A percentile compares a stretch with the other conserved stretches of the same genome.
phyloP scores from a whole-genome alignment of 2,888 invertebrate genomes.

The Drosophila longiperda region DNA sequence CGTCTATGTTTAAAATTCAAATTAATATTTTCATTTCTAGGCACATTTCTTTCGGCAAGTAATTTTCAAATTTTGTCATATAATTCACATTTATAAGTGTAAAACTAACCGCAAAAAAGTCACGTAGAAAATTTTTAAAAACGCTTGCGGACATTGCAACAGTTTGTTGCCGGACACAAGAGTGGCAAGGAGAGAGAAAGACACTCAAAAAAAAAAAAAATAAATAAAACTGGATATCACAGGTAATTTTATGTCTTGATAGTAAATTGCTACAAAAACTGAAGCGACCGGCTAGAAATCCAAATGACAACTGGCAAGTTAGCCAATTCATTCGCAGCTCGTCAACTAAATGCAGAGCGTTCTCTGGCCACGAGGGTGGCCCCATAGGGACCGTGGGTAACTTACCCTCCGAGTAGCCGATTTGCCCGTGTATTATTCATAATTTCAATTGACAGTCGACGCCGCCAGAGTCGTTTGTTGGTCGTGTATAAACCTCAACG shows the following conservation, averaged over 20 bases:
- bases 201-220: not conserved
- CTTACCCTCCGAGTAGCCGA: slow-evolving; percentile 29
- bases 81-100: slow-evolving; percentile 6
- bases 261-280: slow-evolving; percentile 7
- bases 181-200: not conserved
- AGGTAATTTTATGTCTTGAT: slow-evolving; percentile 22
- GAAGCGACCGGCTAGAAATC: slow-evolving; percentile 62
- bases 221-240: not conserved
- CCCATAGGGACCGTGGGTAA: slow-evolving; percentile 21
- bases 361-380: not conserved
- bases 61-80: slow-evolving; percentile 23
- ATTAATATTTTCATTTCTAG: slow-evolving; percentile 32
- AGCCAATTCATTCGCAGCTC: slow-evolving; percentile 52
- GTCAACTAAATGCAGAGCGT: slow-evolving; percentile 21
- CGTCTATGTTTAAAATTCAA: not conserved
- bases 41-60: slow-evolving; percentile 21
- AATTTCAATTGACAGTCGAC: slow-evolving; percentile 76
- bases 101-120: slow-evolving; percentile 84
- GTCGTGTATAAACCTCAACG: slow-evolving; percentile 30
- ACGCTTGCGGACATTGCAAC: slow-evolving; percentile 79
- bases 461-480: slow-evolving; percentile 26
- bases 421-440: slow-evolving; percentile 58
- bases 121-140: slow-evolving; percentile 82
- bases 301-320: slow-evolving; percentile 76
- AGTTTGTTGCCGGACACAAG: slow-evolving; percentile 4